These are phyloP conservation scores for Muricea muricata DNA, from an alignment of 92 coral and sea anemone genomes.

Conservation along the genomic window DNA sequence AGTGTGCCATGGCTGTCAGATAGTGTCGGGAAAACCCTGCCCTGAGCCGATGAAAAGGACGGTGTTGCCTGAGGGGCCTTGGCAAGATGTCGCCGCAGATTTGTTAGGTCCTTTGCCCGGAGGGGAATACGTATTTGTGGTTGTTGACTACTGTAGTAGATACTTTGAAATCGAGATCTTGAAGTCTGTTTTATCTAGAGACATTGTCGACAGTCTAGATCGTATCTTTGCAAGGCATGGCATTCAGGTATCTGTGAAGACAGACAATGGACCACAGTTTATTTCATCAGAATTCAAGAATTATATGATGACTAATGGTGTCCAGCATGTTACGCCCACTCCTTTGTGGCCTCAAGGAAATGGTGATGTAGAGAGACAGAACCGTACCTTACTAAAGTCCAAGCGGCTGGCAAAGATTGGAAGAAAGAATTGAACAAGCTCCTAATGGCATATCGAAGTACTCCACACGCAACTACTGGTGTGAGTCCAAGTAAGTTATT, in stretches of 20 bases:
- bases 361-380: conserved; percentile 36
- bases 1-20: conserved; percentile 52
- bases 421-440: conserved; percentile 20
- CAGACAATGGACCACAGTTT: conserved; percentile 33
- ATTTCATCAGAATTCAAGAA: conserved; percentile 18
- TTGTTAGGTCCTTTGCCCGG: conserved; percentile 45
- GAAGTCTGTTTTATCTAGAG: conserved; percentile 9
- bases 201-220: conserved; percentile 16
- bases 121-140: conserved; percentile 4
- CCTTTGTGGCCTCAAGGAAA: conserved; percentile 30
- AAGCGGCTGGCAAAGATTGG: conserved; percentile 24
- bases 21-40: conserved; percentile 30
- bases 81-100: conserved; percentile 50
- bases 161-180: conserved; percentile 21
- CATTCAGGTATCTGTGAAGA: conserved; percentile 9
- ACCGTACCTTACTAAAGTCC: conserved; percentile 10
- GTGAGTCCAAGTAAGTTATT: conserved; percentile 31
- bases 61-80: conserved; percentile 29
- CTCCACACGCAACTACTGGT: conserved; percentile 28
- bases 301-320: neutral
- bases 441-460: conserved; percentile 34
- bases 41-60: conserved; percentile 44
- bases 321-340: conserved; percentile 11
- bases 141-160: conserved; percentile 23
- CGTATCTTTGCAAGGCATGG: conserved; percentile 20